Evolutionary conservation across 2,888 invertebrate genomes (phyloP), one percentile per base, ranked within the genome.

Genomic region (Zele albiditarsus): DNA sequence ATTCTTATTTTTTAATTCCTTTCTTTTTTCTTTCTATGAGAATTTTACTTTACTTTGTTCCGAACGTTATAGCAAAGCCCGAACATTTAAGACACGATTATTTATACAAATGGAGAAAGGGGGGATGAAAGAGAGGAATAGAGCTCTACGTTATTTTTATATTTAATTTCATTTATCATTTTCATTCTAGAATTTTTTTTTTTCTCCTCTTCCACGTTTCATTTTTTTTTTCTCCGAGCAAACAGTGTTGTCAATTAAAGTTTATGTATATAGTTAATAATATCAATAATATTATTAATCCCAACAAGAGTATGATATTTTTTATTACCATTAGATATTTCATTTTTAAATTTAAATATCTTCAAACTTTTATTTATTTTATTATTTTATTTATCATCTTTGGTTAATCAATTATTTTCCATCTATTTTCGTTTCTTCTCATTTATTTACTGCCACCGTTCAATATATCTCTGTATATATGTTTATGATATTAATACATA

Each of bases 231-330:
- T 84, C 86, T 86, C 85, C 84, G 86, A 87, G 84, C 84, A 84
- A 88, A 88, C 85, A 87, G 84, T 85, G 80, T 84, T 84, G 82
- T 83, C 16, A 60, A 60, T 86, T 86, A 85, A 84, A 86, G 85
- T 87, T 85, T 85, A 85, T 86, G 82, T 83, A 83, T 80, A 83
- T 81, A 81, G 80, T 82, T 82, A 82, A 82, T 85, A 81, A 84
- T 84, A 83, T 83, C 82, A 79, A 73, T 81, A 83, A 82, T 86
- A 86, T 86, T 86, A 80, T 86, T 84, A 80, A 83, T 85, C 86
- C 87, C 87, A 87, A 87, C 85, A 86, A 87, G 84, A 86, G 82
- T 83, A 83, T 82, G 81, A 81, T 80, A 82, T 85, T 84, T 79
- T 79, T 84, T 42, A 27, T 79, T 85, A 80, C 58, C 25, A 62